phyloP scores from a whole-genome alignment of 2,113 vertebrate genomes.

The Acrocephalus arundinaceus region DNA sequence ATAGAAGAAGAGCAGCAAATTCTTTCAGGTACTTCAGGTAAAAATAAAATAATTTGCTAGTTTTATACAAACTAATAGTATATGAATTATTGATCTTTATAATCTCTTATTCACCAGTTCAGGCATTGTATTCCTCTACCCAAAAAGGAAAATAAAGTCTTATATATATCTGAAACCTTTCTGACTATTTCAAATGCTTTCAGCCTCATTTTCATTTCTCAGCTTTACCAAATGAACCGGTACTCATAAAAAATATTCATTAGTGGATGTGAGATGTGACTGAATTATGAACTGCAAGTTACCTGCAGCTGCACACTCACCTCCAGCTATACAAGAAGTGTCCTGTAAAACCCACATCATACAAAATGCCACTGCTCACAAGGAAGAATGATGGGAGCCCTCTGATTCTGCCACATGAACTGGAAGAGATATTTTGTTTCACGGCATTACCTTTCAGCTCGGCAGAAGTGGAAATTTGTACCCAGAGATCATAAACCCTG shows the following conservation, averaged over 20 bases:
- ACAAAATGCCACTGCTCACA: background rate
- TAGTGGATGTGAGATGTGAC: background rate
- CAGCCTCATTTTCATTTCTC: background rate
- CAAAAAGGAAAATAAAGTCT: background rate
- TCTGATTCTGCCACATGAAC: background rate
- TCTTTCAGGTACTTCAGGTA: background rate
- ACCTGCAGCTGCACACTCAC: background rate
- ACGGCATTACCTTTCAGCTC: background rate
- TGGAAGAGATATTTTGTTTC: background rate
- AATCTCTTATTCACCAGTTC: background rate
- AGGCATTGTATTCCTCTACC: background rate
- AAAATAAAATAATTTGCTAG: background rate
- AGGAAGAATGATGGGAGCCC: background rate
- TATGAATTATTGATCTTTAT: background rate
- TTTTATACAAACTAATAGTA: background rate
- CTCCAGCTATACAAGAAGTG: background rate
- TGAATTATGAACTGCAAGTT: background rate
- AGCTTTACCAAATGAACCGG: background rate
- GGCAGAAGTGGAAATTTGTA: background rate
- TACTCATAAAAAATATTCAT: background rate
- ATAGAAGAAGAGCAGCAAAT: background rate
- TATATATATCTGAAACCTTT: background rate
- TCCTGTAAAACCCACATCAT: background rate
- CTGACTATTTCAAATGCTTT: background rate
- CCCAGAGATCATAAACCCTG: background rate